phyloP scores from a whole-genome alignment of 2,113 vertebrate genomes.

The Pandion haliaetus region DNA sequence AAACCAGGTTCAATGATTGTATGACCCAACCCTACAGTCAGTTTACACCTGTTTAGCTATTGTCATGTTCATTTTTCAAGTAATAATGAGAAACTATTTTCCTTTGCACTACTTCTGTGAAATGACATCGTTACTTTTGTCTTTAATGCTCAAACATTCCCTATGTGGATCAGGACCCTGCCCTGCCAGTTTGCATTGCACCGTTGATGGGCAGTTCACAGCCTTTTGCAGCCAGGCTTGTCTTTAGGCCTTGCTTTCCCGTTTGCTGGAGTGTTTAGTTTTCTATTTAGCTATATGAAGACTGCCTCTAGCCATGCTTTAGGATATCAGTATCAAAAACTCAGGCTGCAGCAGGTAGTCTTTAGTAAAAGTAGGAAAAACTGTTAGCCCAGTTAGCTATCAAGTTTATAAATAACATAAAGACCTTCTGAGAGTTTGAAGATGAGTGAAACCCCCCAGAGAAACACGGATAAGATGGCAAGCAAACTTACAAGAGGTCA shows the following conservation, averaged over 20 bases:
- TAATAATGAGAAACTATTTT: background rate
- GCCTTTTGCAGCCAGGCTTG: background rate
- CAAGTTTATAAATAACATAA: background rate
- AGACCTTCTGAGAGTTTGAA: background rate
- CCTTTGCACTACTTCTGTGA: background rate
- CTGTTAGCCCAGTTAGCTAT: background rate
- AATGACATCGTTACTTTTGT: background rate
- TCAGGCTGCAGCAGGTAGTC: background rate
- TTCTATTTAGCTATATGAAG: background rate
- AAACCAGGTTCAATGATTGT: background rate
- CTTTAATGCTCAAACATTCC: background rate
- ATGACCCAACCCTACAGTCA: background rate
- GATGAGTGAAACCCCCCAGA: background rate
- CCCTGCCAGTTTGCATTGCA: rapidly evolving
- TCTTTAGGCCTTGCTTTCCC: background rate
- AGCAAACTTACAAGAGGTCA: background rate
- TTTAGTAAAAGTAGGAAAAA: background rate
- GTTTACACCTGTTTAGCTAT: background rate
- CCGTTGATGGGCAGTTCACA: background rate
- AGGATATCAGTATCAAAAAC: background rate
- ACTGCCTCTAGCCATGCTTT: background rate
- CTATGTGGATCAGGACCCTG: background rate
- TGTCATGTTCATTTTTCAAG: background rate
- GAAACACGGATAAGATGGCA: background rate
- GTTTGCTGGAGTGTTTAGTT: background rate